Percentiles rank a stretch among this genome's conserved stretches.
Evolutionary conservation across 2,113 vertebrate species (phyloP).

Genomic region (Silurus meridionalis): DNA sequence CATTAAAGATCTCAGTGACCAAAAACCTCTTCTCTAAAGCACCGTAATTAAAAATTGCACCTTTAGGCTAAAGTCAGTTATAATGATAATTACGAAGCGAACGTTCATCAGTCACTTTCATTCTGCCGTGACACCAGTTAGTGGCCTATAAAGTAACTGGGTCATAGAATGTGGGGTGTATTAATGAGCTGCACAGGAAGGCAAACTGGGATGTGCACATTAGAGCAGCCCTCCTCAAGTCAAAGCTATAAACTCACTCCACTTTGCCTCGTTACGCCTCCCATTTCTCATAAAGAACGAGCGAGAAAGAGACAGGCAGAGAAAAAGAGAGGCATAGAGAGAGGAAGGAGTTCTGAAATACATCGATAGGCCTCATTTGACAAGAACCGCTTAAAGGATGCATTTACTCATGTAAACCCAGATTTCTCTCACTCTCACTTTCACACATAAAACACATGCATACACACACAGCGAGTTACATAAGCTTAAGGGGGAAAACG

Average conservation of each 20-base stretch:
- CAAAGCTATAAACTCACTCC: slow-evolving; percentile 14
- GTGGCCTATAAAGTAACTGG: slow-evolving; percentile 21
- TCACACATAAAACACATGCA: slow-evolving; percentile 32
- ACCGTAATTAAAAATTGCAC: slow-evolving; percentile 27
- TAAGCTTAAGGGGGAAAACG: slow-evolving; percentile 45
- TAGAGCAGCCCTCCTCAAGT: slow-evolving; percentile 21
- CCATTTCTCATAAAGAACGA: slow-evolving; percentile 18
- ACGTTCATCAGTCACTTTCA: slow-evolving; percentile 9
- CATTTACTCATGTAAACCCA: slow-evolving; percentile 45
- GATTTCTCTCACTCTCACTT: slow-evolving; percentile 35
- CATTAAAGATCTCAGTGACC: slow-evolving; percentile 27
- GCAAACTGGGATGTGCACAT: slow-evolving; percentile 25
- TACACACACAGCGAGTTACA: slow-evolving; percentile 39
- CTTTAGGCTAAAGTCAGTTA: slow-evolving; percentile 17
- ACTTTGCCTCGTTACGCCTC: slow-evolving; percentile 29
- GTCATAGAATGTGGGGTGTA: slow-evolving; percentile 6
- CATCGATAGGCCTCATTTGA: slow-evolving; percentile 52
- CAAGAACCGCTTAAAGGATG: slow-evolving; percentile 47
- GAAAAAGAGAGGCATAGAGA: slow-evolving; percentile 3
- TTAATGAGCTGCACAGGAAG: slow-evolving; percentile 6
- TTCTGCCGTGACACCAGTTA: slow-evolving; percentile 11
- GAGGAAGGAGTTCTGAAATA: slow-evolving; percentile 27
- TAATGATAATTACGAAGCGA: slow-evolving; percentile 5
- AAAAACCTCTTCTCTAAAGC: slow-evolving; percentile 23
- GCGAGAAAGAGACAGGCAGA: neutral